Evolutionary conservation across 2,888 invertebrate species (phyloP).

Genomic region (Seira ritae): DNA sequence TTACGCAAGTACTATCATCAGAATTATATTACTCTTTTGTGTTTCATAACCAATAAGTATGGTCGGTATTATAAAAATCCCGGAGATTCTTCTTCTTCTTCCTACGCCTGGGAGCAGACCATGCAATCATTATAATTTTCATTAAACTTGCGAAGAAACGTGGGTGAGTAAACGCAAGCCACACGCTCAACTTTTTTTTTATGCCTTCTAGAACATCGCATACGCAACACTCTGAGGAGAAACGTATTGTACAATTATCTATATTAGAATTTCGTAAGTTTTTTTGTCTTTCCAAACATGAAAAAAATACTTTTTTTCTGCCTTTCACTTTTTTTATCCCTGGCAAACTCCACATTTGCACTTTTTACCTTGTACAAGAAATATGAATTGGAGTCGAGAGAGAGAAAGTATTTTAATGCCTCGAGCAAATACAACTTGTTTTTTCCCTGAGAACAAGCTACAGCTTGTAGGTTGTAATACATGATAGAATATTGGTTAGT

Average conservation of each 20-base stretch:
- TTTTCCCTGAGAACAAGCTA: no score
- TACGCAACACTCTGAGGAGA: not conserved
- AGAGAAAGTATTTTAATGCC: not conserved
- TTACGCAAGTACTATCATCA: no score
- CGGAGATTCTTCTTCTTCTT: no score
- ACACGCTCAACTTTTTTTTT: not conserved
- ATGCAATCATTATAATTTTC: not conserved
- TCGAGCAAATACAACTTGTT: not conserved
- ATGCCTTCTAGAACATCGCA: not conserved
- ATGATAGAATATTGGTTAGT: not conserved
- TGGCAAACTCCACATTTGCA: not conserved
- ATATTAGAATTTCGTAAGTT: not conserved
- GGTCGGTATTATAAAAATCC: no score
- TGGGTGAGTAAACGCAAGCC: not conserved
- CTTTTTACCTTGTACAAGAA: not conserved
- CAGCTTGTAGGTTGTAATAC: not conserved
- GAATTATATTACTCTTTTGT: no score
- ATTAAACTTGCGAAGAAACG: not conserved
- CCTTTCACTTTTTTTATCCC: not conserved
- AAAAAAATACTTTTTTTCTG: not conserved
- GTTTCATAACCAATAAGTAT: no score
- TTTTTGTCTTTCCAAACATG: not conserved
- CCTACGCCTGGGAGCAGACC: no score
- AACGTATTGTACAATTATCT: not conserved
- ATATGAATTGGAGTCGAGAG: not conserved